Percentiles rank a stretch among this genome's conserved stretches.
These are phyloP conservation scores for Tuberolachnus salignus DNA, from an alignment of 2,888 invertebrate genomes.

Conservation along the genomic window DNA sequence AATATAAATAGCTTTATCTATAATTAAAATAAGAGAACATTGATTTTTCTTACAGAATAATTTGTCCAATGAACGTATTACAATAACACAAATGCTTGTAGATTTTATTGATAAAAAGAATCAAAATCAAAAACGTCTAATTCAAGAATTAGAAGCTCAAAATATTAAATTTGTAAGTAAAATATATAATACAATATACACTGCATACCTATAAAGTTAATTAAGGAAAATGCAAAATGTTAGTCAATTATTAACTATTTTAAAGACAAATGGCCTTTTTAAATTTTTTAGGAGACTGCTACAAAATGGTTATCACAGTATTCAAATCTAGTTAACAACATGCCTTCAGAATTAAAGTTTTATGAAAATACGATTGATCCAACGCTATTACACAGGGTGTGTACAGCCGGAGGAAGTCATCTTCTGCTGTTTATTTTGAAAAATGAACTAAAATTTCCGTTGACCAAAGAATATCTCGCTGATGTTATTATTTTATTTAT, in stretches of 20 bases:
- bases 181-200: not conserved
- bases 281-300: constrained; percentile 35
- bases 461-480: constrained; percentile 34
- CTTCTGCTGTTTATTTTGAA: constrained; percentile 39
- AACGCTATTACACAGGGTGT: constrained; percentile 39
- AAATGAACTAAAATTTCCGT: constrained; percentile 27
- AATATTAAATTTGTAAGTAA: constrained; percentile 34
- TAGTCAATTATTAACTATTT: too few species aligned
- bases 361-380: constrained; percentile 18
- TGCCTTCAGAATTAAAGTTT: constrained; percentile 42
- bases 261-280: too few species aligned
- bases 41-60: constrained; percentile 25
- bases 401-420: constrained; percentile 46
- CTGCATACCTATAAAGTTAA: too few species aligned
- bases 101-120: constrained; percentile 48
- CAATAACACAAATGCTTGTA: constrained; percentile 28
- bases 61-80: constrained; percentile 39
- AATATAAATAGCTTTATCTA: not conserved
- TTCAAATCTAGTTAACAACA: constrained; percentile 27
- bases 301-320: constrained; percentile 43
- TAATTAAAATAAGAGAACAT: not conserved
- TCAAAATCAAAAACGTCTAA: constrained; percentile 31
- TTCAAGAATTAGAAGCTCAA: constrained; percentile 45
- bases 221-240: too few species aligned
- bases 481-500: constrained; percentile 34